phyloP scores from a whole-genome alignment of 2,888 invertebrate species.

The Arctia plantaginis region DNA sequence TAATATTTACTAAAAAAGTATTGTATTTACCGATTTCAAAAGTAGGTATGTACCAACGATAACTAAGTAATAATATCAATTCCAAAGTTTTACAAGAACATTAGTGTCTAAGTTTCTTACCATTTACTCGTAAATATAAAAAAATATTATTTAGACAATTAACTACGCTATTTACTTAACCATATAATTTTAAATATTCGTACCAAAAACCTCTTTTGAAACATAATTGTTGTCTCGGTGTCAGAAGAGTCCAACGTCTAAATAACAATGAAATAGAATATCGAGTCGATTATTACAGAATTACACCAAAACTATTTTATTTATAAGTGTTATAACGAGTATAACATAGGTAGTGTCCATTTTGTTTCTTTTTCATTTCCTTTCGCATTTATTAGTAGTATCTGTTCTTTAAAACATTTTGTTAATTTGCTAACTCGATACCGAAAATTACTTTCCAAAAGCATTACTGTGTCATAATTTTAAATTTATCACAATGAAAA shows the following conservation, averaged over 20 bases:
- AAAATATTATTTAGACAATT: background rate
- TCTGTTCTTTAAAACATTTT: too few species aligned
- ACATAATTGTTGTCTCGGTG: constrained; percentile 14
- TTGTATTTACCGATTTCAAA: background rate
- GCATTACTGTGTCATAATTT: too few species aligned
- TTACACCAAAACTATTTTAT: background rate
- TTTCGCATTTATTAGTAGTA: too few species aligned
- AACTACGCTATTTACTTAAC: background rate
- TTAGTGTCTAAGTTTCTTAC: constrained; percentile 3
- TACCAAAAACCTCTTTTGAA: constrained; percentile 26
- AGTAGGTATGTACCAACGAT: background rate
- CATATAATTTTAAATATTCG: constrained; percentile 18
- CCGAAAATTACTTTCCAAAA: too few species aligned
- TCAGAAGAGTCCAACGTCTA: constrained; percentile 24
- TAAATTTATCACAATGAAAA: too few species aligned
- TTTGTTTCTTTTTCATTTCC: too few species aligned
- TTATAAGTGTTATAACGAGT: background rate
- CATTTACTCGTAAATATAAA: background rate
- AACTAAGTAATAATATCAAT: background rate
- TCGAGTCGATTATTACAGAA: background rate
- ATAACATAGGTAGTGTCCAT: too few species aligned
- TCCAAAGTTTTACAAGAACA: constrained; percentile 1
- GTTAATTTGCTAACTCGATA: too few species aligned
- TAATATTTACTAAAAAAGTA: background rate
- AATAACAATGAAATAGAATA: constrained; percentile 9